These are phyloP conservation scores for Malthinus flaveolus DNA, from an alignment of 2,888 invertebrate genomes.

Conservation along the genomic window DNA sequence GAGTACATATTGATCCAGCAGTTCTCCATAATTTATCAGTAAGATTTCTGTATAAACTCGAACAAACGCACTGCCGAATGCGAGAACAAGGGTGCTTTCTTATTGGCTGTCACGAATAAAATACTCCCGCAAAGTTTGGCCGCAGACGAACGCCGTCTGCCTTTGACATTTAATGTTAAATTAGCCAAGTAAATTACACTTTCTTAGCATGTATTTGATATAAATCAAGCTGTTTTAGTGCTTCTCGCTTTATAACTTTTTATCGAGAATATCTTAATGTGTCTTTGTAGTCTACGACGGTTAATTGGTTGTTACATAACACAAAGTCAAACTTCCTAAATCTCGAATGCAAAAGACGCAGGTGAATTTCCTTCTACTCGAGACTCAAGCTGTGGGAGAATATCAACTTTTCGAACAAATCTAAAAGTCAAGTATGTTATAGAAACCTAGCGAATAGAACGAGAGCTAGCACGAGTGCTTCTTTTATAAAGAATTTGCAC, in stretches of 20 bases:
- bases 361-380: constrained; percentile 36
- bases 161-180: constrained; percentile 50
- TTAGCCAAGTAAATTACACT: constrained; percentile 50
- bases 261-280: constrained; percentile 15
- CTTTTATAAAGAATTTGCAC: constrained; percentile 23
- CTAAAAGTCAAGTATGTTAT: constrained; percentile 40
- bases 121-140: constrained; percentile 46
- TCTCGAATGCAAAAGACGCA: constrained; percentile 27
- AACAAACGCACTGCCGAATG: constrained; percentile 39
- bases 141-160: constrained; percentile 47
- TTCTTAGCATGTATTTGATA: constrained; percentile 48
- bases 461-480: neutral
- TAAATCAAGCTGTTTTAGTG: constrained; percentile 42
- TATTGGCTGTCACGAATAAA: constrained; percentile 46
- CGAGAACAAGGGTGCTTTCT: constrained; percentile 37
- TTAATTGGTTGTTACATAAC: neutral
- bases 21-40: constrained; percentile 37
- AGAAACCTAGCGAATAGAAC: constrained; percentile 11
- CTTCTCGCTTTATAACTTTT: constrained; percentile 32
- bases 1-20: constrained; percentile 30
- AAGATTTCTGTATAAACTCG: constrained; percentile 38
- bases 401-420: constrained; percentile 39
- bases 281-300: constrained; percentile 6
- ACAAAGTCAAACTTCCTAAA: constrained; percentile 11
- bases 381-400: constrained; percentile 27